These are phyloP conservation scores for Capromys pilorides DNA, from an alignment of 2,797 vertebrate genomes.

Conservation along the genomic window DNA sequence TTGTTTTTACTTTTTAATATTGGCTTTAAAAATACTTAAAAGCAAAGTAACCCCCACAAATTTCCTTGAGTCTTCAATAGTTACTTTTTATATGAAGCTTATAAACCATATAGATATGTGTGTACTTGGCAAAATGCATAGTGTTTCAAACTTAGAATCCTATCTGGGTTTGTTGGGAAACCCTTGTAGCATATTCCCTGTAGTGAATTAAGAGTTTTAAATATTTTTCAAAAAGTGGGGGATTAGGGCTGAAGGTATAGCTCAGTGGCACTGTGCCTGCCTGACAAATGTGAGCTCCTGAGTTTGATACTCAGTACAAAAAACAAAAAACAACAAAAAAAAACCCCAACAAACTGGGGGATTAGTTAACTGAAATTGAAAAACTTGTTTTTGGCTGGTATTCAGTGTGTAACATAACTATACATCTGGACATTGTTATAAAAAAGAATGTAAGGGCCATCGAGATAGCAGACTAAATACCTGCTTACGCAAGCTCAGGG, in stretches of 20 bases:
- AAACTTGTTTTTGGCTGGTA: not conserved
- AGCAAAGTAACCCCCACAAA: not conserved
- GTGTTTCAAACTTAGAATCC: not conserved
- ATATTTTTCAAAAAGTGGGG: not conserved
- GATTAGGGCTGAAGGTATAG: no score
- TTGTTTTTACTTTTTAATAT: not conserved
- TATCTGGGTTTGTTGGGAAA: not conserved
- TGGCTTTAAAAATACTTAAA: not conserved
- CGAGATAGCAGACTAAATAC: no score
- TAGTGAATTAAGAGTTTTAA: not conserved
- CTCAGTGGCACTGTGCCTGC: no score
- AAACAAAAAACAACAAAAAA: no score
- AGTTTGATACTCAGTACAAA: no score
- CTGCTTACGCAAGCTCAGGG: no score
- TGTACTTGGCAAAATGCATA: not conserved
- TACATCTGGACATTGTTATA: not conserved
- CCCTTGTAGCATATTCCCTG: not conserved
- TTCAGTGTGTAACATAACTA: not conserved
- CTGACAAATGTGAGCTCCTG: no score
- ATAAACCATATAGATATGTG: not conserved
- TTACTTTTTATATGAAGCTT: not conserved
- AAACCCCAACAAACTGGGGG: no score
- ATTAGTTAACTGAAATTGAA: not conserved
- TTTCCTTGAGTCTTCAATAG: not conserved
- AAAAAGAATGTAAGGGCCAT: not conserved